Conservation (phyloP, 2,797 vertebrate genomes). For the Dicrostonyx torquatus region DNA sequence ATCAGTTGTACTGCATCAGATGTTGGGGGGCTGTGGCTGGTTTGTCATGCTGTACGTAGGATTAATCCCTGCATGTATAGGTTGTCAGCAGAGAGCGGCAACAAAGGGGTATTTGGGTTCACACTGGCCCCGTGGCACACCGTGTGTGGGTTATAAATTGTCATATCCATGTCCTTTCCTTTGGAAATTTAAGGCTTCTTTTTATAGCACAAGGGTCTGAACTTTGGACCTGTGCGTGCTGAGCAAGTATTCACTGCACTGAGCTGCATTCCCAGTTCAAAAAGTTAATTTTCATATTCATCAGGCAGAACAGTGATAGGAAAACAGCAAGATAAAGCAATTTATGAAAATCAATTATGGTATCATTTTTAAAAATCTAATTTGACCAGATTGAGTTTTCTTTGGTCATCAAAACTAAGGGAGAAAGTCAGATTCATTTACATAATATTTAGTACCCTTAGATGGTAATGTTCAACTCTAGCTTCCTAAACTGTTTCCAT, state of each 20-base stretch:
- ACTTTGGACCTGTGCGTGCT: not conserved
- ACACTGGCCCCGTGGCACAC: not conserved
- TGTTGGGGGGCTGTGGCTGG: not conserved
- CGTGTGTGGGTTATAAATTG: not conserved
- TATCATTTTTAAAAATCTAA: not conserved
- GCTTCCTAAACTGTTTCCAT: not conserved
- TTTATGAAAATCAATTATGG: not conserved
- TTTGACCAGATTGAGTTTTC: constrained; percentile 14
- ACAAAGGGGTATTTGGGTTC: not conserved
- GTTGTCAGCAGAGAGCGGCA: not conserved
- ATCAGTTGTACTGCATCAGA: not conserved
- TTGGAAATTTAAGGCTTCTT: not conserved
- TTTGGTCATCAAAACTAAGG: constrained; percentile 14
- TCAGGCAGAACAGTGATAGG: not conserved
- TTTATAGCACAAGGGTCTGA: not conserved
- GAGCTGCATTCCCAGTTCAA: not conserved
- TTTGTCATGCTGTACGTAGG: not conserved
- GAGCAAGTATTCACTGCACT: not conserved
- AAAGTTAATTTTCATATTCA: constrained; percentile 3
- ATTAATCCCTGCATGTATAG: not conserved
- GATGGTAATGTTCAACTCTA: not conserved
- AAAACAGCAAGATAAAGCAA: not conserved
- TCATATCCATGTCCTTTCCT: not conserved
- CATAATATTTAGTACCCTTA: not conserved
- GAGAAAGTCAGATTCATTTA: not conserved